These are phyloP conservation scores for Eriosoma lanigerum DNA, from an alignment of 1,140 invertebrate genomes.

Conservation along the genomic window DNA sequence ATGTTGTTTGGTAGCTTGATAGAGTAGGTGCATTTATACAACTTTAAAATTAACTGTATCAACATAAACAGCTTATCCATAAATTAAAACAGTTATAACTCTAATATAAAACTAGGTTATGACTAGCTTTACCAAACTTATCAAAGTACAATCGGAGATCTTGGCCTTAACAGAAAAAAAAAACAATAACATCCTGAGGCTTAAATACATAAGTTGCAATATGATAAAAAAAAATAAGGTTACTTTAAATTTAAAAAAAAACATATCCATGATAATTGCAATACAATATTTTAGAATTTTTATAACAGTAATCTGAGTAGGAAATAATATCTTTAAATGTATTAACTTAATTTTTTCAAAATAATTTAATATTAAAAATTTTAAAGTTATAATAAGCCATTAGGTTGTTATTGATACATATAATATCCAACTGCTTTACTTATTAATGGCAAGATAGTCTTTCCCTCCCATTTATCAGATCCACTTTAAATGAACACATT, in stretches of 20 bases:
- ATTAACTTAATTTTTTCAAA: not conserved
- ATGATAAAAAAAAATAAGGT: too few relatives aligned
- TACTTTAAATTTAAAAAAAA: not conserved
- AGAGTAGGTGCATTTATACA: slow-evolving; percentile 34
- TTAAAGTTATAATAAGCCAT: slow-evolving; percentile 23
- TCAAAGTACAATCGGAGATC: slow-evolving; percentile 33
- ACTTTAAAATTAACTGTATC: slow-evolving; percentile 8
- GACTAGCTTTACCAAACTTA: slow-evolving; percentile 46
- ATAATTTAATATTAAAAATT: slow-evolving; percentile 4
- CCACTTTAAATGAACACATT: slow-evolving; percentile 34
- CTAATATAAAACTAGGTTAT: slow-evolving; percentile 48
- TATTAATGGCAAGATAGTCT: slow-evolving; percentile 48
- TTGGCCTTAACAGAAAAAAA: slow-evolving; percentile 22
- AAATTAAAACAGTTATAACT: slow-evolving; percentile 22
- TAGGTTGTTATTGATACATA: slow-evolving; percentile 6
- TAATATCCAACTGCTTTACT: slow-evolving; percentile 21
- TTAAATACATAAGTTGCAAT: too few relatives aligned
- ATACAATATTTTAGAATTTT: slow-evolving; percentile 1
- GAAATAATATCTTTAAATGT: not conserved
- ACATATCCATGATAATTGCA: not conserved
- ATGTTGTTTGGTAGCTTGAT: not conserved
- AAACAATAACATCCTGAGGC: slow-evolving; percentile 11
- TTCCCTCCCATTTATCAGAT: slow-evolving; percentile 41
- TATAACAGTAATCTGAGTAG: not conserved
- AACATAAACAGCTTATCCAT: slow-evolving; percentile 21